These are phyloP conservation scores for Amia ocellicauda DNA, from an alignment of 2,113 vertebrate species.

Conservation along the genomic window DNA sequence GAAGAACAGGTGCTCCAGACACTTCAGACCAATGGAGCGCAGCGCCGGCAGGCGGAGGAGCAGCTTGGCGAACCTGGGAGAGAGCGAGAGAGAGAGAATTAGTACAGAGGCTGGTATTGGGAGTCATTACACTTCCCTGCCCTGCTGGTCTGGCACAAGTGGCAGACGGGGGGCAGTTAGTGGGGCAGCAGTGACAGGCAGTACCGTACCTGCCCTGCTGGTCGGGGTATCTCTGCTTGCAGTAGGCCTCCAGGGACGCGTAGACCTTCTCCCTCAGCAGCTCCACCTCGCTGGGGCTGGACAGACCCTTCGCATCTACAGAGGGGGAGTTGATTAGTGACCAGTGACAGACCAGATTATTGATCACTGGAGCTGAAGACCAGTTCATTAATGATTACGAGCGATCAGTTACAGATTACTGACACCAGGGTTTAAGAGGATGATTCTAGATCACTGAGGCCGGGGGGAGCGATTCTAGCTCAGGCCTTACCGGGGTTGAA, in stretches of 20 bases:
- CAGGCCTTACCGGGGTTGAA: conserved; percentile 78
- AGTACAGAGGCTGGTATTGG: not conserved
- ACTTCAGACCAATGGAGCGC: conserved; percentile 85
- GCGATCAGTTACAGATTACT: no score
- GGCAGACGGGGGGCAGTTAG: no score
- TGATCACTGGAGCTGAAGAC: no score
- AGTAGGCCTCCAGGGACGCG: conserved; percentile 84
- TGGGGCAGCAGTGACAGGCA: not conserved
- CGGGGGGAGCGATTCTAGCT: not conserved
- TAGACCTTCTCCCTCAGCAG: conserved; percentile 84
- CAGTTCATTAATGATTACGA: no score
- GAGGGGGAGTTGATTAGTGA: not conserved
- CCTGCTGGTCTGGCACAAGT: not conserved
- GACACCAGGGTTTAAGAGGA: no score
- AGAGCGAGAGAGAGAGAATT: not conserved
- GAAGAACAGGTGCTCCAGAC: conserved; percentile 91
- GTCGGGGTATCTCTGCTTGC: conserved; percentile 89
- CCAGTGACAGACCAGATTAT: no score
- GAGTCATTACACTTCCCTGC: not conserved
- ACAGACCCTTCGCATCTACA: conserved; percentile 82
- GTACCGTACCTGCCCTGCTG: conserved; percentile 77
- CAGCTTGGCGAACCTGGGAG: conserved; percentile 85
- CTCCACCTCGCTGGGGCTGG: conserved; percentile 85
- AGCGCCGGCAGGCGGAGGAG: conserved; percentile 84
- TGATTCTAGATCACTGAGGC: no score